Conservation (phyloP, 2,113 vertebrate genomes). For the Cisticola juncidis region DNA sequence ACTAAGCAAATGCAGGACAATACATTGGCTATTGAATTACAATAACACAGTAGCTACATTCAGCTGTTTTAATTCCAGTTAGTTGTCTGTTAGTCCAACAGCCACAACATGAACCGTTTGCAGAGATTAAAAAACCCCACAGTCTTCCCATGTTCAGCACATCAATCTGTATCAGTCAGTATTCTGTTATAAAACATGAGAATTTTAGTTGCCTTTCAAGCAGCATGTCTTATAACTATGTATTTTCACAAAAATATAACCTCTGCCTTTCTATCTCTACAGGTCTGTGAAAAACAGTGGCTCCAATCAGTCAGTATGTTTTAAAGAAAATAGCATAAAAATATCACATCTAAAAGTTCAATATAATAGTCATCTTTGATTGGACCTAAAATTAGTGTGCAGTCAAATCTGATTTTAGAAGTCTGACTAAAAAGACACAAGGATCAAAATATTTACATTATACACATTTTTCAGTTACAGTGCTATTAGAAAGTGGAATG, state of each 20-base stretch:
- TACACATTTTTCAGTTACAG: constrained; percentile 66
- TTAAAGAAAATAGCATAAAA: constrained; percentile 62
- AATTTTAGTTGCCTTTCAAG: constrained; percentile 48
- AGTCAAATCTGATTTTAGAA: constrained; percentile 59
- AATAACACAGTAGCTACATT: constrained; percentile 60
- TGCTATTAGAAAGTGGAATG: constrained; percentile 65
- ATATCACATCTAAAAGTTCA: constrained; percentile 67
- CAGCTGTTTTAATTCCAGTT: constrained; percentile 75
- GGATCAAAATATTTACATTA: constrained; percentile 71
- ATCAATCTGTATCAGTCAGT: neutral
- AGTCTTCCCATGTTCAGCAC: constrained; percentile 18
- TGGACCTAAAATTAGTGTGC: constrained; percentile 53
- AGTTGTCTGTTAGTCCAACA: constrained; percentile 51
- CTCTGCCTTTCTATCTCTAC: constrained; percentile 57
- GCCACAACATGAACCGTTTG: constrained; percentile 20
- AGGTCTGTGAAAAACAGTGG: constrained; percentile 37
- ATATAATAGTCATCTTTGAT: constrained; percentile 44
- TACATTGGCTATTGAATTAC: constrained; percentile 29
- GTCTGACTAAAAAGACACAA: constrained; percentile 56
- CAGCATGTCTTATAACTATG: constrained; percentile 54
- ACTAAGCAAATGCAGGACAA: constrained; percentile 40
- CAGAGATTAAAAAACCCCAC: constrained; percentile 1
- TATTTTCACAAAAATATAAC: constrained; percentile 69
- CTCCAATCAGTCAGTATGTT: constrained; percentile 36
- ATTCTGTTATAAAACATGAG: constrained; percentile 57